Conservation (phyloP, 2,888 invertebrate genomes). For the Macrosoma leucophasiata region DNA sequence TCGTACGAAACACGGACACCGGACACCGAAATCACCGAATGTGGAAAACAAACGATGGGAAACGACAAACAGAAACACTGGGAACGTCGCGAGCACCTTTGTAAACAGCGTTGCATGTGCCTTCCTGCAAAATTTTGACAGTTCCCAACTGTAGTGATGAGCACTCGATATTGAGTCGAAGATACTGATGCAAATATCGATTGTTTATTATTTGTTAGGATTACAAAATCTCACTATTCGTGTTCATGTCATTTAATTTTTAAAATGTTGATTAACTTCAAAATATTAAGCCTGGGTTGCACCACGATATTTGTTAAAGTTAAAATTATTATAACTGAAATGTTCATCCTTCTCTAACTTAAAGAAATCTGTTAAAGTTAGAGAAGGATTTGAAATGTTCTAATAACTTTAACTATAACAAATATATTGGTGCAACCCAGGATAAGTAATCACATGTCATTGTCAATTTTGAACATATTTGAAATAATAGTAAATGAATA, state of each 20-base stretch:
- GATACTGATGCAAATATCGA: constrained; percentile 26
- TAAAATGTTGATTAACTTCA: not conserved
- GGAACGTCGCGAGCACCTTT: constrained; percentile 51
- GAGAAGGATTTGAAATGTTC: no score
- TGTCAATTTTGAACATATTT: constrained; percentile 34
- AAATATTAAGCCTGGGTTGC: no score
- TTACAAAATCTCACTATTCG: not conserved
- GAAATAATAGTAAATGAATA: no score
- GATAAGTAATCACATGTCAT: not conserved
- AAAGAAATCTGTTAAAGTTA: no score
- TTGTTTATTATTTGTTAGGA: constrained; percentile 30
- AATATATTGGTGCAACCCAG: no score
- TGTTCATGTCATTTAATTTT: not conserved
- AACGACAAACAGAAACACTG: constrained; percentile 55
- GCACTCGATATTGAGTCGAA: constrained; percentile 30
- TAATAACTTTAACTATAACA: no score
- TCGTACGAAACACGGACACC: constrained; percentile 53
- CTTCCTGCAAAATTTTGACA: constrained; percentile 73
- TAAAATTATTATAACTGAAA: no score
- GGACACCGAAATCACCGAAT: constrained; percentile 32
- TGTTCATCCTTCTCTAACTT: no score
- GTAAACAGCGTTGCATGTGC: constrained; percentile 72
- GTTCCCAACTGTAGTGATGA: constrained; percentile 33
- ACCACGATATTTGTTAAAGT: no score
- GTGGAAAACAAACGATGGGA: constrained; percentile 46